phyloP scores from a whole-genome alignment of 2,797 vertebrate genomes.

The Nyctalus aviator region DNA sequence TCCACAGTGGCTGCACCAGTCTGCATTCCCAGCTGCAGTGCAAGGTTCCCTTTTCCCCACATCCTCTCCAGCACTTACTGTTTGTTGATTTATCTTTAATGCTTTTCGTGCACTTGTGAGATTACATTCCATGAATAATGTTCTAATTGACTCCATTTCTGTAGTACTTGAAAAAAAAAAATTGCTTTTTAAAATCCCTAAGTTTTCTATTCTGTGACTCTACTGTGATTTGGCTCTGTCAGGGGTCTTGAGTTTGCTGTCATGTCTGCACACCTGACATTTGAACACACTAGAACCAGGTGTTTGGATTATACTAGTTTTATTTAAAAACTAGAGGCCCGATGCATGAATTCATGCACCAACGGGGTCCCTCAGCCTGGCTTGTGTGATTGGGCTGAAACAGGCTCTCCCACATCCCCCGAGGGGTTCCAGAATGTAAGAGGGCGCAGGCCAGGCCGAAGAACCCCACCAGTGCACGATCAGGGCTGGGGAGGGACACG shows the following conservation, averaged over 20 bases:
- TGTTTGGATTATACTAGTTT: background rate
- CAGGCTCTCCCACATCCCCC: no score
- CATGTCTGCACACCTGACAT: background rate
- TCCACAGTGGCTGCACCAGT: background rate
- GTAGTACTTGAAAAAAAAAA: background rate
- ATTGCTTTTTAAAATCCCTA: background rate
- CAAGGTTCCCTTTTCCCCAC: background rate
- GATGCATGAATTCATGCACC: no score
- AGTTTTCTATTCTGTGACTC: background rate
- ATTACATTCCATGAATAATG: background rate
- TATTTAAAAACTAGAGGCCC: background rate
- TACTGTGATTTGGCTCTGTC: background rate
- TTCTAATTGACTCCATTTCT: background rate
- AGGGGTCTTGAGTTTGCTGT: background rate
- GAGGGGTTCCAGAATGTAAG: no score
- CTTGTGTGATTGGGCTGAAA: no score
- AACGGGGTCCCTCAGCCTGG: no score
- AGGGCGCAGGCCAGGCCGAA: no score
- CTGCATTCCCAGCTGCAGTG: background rate
- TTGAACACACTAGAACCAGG: background rate
- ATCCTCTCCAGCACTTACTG: background rate
- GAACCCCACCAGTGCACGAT: no score
- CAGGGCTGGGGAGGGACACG: no score
- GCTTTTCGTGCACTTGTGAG: background rate
- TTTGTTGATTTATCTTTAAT: background rate